Conservation (phyloP, 2,888 invertebrate species). For the Chironomus riparius region DNA sequence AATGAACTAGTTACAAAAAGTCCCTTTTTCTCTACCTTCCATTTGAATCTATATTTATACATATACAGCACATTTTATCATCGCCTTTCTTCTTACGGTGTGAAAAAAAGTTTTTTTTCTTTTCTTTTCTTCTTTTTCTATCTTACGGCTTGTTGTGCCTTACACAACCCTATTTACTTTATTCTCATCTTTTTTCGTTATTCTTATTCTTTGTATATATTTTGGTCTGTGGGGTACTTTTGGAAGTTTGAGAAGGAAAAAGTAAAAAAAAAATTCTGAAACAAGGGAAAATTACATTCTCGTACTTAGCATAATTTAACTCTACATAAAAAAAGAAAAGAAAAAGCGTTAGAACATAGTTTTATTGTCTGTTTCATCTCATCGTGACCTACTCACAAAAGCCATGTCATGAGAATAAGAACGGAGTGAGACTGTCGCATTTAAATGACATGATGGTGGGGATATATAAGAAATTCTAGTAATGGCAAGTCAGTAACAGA, state of each 20-base stretch:
- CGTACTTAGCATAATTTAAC: constrained; percentile 1
- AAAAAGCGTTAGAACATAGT: constrained; percentile 19
- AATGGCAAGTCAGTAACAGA: background rate
- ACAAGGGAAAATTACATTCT: background rate
- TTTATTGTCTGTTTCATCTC: constrained; percentile 15
- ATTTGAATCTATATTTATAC: background rate
- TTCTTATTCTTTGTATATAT: background rate
- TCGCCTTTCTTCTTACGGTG: background rate
- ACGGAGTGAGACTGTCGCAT: background rate
- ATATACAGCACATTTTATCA: background rate
- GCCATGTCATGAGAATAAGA: background rate
- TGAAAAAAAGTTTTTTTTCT: background rate
- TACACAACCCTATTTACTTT: background rate
- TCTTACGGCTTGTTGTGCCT: background rate
- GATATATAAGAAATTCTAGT: background rate
- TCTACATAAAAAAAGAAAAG: background rate
- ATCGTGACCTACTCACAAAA: constrained; percentile 1
- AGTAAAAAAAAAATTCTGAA: background rate
- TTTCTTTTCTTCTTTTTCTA: background rate
- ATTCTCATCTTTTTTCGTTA: background rate
- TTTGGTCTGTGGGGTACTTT: background rate
- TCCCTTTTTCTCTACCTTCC: background rate
- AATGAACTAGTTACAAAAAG: background rate
- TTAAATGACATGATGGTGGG: background rate
- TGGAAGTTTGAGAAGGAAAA: too few relatives aligned